phyloP scores from a whole-genome alignment of 2,888 invertebrate species.

The Agrotis clavis region DNA sequence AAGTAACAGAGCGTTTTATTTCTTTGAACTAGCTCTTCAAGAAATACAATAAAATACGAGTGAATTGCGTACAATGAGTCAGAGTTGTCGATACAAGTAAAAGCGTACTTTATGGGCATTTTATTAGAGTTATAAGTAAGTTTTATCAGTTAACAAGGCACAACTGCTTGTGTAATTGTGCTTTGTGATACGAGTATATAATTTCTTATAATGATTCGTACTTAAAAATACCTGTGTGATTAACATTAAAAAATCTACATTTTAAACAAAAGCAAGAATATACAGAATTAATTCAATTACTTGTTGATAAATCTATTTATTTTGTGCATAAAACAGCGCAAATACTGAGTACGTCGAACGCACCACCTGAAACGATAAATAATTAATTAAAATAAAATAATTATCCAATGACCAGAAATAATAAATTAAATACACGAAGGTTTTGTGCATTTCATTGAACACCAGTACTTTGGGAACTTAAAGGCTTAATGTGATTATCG shows the following conservation, averaged over 20 bases:
- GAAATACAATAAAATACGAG: constrained; percentile 50
- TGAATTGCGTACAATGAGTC: constrained; percentile 13
- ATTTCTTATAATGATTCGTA: not conserved
- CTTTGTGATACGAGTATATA: not conserved
- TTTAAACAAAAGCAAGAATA: not conserved
- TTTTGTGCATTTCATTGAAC: constrained; percentile 41
- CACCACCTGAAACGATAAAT: constrained; percentile 79
- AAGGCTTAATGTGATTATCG: constrained; percentile 46
- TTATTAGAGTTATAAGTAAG: not conserved
- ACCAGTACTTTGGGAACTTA: constrained; percentile 37
- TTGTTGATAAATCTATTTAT: constrained; percentile 62
- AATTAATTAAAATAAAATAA: constrained; percentile 56
- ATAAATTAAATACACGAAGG: constrained; percentile 50
- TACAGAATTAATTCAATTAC: not conserved
- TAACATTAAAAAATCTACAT: not conserved
- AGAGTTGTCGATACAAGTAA: constrained; percentile 13
- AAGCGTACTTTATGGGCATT: not conserved
- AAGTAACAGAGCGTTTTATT: constrained; percentile 55
- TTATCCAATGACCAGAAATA: constrained; percentile 55
- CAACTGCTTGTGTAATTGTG: not conserved
- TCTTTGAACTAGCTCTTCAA: constrained; percentile 40
- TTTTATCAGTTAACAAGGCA: not conserved
- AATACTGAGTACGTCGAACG: constrained; percentile 84
- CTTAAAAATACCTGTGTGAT: not conserved
- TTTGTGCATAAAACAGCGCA: constrained; percentile 82